These are phyloP conservation scores for Steinernema khuongi DNA, from an alignment of 1,140 invertebrate species.

Conservation along the genomic window DNA sequence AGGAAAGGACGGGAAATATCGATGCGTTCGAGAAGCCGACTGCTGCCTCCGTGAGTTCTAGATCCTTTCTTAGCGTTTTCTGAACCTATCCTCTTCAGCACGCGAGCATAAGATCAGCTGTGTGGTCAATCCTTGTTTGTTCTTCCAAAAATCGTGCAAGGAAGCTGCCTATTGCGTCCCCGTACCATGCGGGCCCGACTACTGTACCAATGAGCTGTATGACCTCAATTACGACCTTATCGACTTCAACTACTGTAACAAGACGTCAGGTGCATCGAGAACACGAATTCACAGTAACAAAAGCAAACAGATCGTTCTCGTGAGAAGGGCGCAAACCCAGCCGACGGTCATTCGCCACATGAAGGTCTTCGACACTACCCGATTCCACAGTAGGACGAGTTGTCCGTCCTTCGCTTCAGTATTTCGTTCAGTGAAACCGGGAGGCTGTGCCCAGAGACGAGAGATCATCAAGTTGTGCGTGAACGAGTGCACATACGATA, in stretches of 20 bases:
- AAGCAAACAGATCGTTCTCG: background rate
- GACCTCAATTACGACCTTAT: background rate
- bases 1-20: background rate
- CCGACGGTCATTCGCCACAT: background rate
- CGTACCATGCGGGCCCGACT: background rate
- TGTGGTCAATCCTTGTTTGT: background rate
- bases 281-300: background rate
- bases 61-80: background rate
- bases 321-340: background rate
- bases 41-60: background rate
- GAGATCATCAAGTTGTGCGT: slow-evolving; percentile 16
- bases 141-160: background rate
- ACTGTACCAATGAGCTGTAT: slow-evolving; percentile 3
- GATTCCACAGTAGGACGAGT: background rate
- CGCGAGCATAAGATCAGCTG: background rate
- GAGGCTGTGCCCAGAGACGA: background rate
- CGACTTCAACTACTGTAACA: slow-evolving; percentile 14
- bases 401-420: background rate
- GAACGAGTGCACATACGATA: too few species aligned
- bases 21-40: background rate
- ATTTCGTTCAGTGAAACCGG: background rate
- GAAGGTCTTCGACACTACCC: background rate
- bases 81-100: background rate
- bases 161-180: background rate
- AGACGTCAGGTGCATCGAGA: background rate